Evolutionary conservation across 2,888 invertebrate species (phyloP).

Genomic region (Chymomyza procnemis): DNA sequence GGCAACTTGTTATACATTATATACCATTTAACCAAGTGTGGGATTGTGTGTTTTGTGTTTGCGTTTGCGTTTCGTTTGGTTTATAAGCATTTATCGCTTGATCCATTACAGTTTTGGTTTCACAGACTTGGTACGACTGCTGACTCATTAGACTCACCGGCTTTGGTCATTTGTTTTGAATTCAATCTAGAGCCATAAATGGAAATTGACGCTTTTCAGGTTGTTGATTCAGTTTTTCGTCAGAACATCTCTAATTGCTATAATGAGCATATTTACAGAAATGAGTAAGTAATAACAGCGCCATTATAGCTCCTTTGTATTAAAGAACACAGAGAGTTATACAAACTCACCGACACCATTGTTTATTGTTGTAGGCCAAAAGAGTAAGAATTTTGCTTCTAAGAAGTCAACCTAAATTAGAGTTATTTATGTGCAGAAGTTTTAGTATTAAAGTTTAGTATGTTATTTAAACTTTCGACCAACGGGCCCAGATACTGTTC

Average conservation of each 20-base stretch:
- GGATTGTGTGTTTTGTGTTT: not conserved
- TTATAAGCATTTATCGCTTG: not conserved
- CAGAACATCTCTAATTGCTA: not conserved
- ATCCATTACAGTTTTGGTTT: slow-evolving; percentile 3
- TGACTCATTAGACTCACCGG: not conserved
- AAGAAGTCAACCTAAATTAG: too few relatives aligned
- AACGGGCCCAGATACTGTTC: too few relatives aligned
- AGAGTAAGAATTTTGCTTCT: too few relatives aligned
- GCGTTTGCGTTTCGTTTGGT: slow-evolving; percentile 1
- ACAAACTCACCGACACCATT: too few relatives aligned
- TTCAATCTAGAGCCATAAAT: not conserved
- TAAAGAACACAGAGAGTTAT: too few relatives aligned
- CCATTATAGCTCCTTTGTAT: too few relatives aligned
- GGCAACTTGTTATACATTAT: not conserved
- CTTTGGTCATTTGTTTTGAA: not conserved
- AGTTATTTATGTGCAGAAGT: too few relatives aligned
- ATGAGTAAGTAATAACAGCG: not conserved
- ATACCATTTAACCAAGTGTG: not conserved
- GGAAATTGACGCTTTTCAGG: not conserved
- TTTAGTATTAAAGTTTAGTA: too few relatives aligned
- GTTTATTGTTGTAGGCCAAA: too few relatives aligned
- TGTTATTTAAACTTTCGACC: too few relatives aligned
- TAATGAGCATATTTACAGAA: not conserved
- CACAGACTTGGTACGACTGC: too few relatives aligned
- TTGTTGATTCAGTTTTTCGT: not conserved